Conservation (phyloP, 2,888 invertebrate species). For the Amiota mariae region DNA sequence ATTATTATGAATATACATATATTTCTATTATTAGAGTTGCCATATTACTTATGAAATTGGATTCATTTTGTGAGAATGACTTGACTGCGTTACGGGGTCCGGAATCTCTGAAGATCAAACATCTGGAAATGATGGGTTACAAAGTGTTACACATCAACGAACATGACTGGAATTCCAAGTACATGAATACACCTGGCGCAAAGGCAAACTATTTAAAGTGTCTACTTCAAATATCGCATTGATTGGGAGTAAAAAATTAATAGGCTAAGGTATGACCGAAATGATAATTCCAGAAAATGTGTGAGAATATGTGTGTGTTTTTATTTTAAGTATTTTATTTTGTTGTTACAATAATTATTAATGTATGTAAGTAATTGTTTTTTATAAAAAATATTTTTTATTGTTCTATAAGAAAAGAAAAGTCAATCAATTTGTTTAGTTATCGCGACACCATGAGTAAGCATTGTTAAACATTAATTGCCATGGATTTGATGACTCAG, state of each 20-base stretch:
- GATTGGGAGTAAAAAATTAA: constrained; percentile 27
- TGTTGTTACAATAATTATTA: not conserved
- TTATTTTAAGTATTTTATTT: not conserved
- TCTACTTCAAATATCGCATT: constrained; percentile 63
- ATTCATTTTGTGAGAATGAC: constrained; percentile 74
- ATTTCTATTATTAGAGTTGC: constrained; percentile 55
- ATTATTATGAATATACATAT: too few relatives aligned
- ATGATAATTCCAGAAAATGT: not conserved
- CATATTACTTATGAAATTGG: constrained; percentile 72
- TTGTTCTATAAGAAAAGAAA: constrained; percentile 12
- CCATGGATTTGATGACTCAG: constrained; percentile 87
- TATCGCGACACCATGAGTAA: constrained; percentile 78
- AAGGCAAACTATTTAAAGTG: constrained; percentile 74
- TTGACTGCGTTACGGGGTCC: constrained; percentile 75
- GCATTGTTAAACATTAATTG: constrained; percentile 93
- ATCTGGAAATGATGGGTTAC: constrained; percentile 80
- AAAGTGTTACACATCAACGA: constrained; percentile 76
- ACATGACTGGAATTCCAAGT: constrained; percentile 76
- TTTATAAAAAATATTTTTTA: constrained; percentile 22
- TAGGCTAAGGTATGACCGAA: not conserved
- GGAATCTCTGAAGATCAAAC: constrained; percentile 75
- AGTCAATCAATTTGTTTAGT: constrained; percentile 27
- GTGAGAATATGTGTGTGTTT: not conserved
- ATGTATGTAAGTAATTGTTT: not conserved
- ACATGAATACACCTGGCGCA: constrained; percentile 74